phyloP scores from a whole-genome alignment of 1,140 invertebrate species.

The Melipona quadrifasciata region DNA sequence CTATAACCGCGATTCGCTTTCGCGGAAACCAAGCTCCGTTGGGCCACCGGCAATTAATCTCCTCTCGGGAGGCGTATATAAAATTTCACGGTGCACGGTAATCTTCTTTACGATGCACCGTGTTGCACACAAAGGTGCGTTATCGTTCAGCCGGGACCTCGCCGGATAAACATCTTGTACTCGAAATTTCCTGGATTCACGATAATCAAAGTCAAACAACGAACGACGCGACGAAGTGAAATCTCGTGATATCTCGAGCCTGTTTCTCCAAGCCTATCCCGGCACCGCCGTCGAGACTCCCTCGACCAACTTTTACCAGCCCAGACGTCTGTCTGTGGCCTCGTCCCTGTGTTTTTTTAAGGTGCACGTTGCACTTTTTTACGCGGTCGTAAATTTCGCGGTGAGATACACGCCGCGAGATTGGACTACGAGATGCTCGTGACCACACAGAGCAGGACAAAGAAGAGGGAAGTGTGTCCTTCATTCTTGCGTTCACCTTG shows the following conservation, averaged over 20 bases:
- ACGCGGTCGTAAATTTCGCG: conserved; percentile 13
- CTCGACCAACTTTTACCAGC: neutral
- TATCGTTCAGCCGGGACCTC: neutral
- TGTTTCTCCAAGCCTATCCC: conserved; percentile 10
- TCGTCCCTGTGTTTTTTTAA: neutral
- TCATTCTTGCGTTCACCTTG: neutral
- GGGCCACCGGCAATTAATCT: conserved; percentile 11
- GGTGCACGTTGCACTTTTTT: conserved; percentile 29
- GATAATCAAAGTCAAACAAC: conserved; percentile 65
- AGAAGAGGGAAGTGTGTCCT: neutral
- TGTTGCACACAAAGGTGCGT: neutral
- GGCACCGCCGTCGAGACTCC: neutral
- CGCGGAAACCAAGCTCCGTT: neutral
- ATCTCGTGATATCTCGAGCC: conserved; percentile 31
- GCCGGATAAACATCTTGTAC: conserved; percentile 53
- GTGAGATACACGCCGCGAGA: conserved; percentile 15
- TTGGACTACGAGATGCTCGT: neutral
- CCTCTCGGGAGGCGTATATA: neutral
- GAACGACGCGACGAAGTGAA: conserved; percentile 46
- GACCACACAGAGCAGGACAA: neutral
- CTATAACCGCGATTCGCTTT: neutral
- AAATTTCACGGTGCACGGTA: conserved; percentile 16
- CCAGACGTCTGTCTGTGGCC: neutral
- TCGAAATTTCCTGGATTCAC: conserved; percentile 43
- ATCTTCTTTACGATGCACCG: conserved; percentile 16